These are phyloP conservation scores for Trichomalopsis sarcophagae DNA, from an alignment of 1,140 invertebrate species.

Conservation along the genomic window DNA sequence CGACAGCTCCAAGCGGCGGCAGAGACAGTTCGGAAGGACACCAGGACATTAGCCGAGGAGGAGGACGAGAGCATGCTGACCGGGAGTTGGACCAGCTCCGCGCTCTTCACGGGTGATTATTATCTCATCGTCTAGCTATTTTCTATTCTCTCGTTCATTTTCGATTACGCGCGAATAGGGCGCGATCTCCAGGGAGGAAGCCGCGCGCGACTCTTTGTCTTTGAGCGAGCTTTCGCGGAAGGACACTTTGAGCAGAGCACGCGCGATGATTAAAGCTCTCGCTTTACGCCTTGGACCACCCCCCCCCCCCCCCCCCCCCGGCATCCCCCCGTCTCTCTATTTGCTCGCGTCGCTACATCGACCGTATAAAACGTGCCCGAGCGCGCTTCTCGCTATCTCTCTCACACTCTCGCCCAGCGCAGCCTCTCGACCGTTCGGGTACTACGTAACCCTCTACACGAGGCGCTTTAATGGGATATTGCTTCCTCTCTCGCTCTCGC, in stretches of 20 bases:
- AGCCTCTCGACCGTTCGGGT: neutral
- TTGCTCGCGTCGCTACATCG: conserved; percentile 38
- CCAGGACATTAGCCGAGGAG: neutral
- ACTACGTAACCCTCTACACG: conserved; percentile 3
- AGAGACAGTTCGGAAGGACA: neutral
- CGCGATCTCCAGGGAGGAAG: too few species aligned
- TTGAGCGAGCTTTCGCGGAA: neutral
- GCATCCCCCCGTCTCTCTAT: neutral
- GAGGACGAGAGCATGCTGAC: conserved; percentile 29
- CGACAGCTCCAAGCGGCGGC: neutral
- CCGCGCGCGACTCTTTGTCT: neutral
- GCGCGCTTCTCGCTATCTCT: conserved; percentile 24
- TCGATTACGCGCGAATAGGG: neutral
- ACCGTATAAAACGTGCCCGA: conserved; percentile 43
- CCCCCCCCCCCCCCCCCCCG: neutral
- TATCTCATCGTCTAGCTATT: neutral
- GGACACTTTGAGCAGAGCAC: conserved; percentile 1
- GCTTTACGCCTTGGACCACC: neutral
- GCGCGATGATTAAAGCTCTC: conserved; percentile 18
- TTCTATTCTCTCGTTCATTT: too few species aligned
- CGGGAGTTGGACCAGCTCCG: neutral
- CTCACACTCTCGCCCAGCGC: too few species aligned
- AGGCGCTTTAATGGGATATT: conserved; percentile 40
- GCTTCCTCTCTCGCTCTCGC: conserved; percentile 1
- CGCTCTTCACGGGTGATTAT: conserved; percentile 2